A percentile compares a stretch with the other conserved stretches of the same genome.
Conservation (phyloP, 2,888 invertebrate species). For the Platypus cylindrus region DNA sequence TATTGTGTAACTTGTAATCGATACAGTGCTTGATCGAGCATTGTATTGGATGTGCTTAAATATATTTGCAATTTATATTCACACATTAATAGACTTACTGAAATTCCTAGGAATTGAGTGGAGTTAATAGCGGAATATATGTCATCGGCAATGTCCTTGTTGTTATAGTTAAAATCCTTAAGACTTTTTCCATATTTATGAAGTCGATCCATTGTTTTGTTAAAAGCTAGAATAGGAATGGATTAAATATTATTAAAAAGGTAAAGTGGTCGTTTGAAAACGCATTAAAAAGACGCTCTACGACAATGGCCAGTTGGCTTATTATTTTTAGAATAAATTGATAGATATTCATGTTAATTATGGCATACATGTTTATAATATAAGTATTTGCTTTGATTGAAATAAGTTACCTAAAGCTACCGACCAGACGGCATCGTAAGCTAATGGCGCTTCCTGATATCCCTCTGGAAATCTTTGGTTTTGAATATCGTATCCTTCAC, state of each 20-base stretch:
- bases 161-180: conserved; percentile 92
- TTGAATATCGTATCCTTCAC: conserved; percentile 74
- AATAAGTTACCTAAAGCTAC: conserved; percentile 67
- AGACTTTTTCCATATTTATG: conserved; percentile 68
- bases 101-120: conserved; percentile 95
- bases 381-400: not conserved
- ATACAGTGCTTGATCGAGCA: too few relatives aligned
- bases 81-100: conserved; percentile 52
- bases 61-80: too few relatives aligned
- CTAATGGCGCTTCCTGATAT: conserved; percentile 95
- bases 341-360: not conserved
- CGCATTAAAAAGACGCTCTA: not conserved
- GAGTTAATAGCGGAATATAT: conserved; percentile 97
- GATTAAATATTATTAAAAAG: conserved; percentile 1
- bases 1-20: too few relatives aligned
- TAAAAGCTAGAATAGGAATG: conserved; percentile 59
- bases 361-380: not conserved
- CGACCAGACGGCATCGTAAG: conserved; percentile 99
- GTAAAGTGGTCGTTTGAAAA: not conserved
- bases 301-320: not conserved
- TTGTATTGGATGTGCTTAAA: too few relatives aligned
- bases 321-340: not conserved
- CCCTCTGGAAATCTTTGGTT: conserved; percentile 83
- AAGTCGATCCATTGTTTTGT: conserved; percentile 88
- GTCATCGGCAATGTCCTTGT: conserved; percentile 87